These are phyloP conservation scores for Alfaro cultratus DNA, from an alignment of 2,797 vertebrate genomes.

Conservation along the genomic window DNA sequence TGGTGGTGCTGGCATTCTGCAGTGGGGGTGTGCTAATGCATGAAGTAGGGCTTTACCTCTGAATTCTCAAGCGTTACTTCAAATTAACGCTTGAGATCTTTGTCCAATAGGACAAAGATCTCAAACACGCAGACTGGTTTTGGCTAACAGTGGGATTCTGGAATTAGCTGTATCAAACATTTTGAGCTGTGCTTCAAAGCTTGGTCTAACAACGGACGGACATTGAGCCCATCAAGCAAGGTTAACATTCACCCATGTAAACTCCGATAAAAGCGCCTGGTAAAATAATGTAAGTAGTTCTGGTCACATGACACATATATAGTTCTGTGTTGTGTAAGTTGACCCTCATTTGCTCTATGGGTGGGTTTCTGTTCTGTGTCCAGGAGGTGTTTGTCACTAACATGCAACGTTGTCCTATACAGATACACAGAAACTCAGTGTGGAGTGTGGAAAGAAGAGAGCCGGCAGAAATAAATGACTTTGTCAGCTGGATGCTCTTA, in stretches of 20 bases:
- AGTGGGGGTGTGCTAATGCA: neutral
- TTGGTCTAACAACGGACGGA: neutral
- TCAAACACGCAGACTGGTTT: neutral
- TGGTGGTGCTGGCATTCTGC: neutral
- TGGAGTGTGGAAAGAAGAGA: conserved; percentile 32
- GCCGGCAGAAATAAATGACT: conserved; percentile 79
- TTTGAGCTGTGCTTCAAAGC: neutral
- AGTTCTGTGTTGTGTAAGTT: conserved; percentile 51
- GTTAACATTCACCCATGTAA: conserved; percentile 15
- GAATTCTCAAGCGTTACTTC: neutral
- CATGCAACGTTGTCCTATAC: conserved; percentile 14
- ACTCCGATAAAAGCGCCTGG: conserved; percentile 47
- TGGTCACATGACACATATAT: conserved; percentile 37
- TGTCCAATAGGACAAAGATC: neutral
- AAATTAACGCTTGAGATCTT: no score
- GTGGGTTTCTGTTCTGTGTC: conserved; percentile 46
- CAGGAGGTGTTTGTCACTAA: conserved; percentile 39
- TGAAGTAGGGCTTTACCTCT: neutral
- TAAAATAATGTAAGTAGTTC: conserved; percentile 6
- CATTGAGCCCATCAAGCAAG: conserved; percentile 12
- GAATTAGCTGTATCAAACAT: neutral
- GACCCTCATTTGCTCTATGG: conserved; percentile 53
- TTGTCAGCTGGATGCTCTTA: conserved; percentile 78
- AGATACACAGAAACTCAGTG: conserved; percentile 2
- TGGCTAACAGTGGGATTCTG: neutral